phyloP scores from a whole-genome alignment of 2,888 invertebrate genomes.

The Rhynchonema sp. region DNA sequence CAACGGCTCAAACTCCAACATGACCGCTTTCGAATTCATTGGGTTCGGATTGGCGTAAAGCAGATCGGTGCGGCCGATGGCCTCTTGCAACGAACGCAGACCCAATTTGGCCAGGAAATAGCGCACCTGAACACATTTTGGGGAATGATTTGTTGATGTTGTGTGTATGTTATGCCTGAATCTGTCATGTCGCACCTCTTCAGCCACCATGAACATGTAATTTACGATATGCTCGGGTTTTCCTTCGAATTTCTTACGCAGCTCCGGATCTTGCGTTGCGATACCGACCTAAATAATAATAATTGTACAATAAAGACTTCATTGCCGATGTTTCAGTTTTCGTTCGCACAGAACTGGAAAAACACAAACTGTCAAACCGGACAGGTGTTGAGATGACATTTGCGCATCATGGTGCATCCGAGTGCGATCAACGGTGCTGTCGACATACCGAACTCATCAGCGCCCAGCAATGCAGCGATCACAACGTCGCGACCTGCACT shows the following conservation, averaged over 20 bases:
- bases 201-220: conserved; percentile 88
- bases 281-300: no score
- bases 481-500: conserved; percentile 65
- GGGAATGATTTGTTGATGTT: no score
- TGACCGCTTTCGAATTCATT: conserved; percentile 55
- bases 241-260: conserved; percentile 86
- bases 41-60: conserved; percentile 52
- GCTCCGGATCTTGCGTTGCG: conserved; percentile 86
- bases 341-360: no score
- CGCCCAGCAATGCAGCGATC: conserved; percentile 81
- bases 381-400: conserved; percentile 95
- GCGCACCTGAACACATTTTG: conserved; percentile 51
- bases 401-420: conserved; percentile 99
- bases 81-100: conserved; percentile 53
- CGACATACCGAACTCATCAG: conserved; percentile 95
- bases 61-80: conserved; percentile 75
- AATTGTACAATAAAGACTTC: no score
- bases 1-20: conserved; percentile 62
- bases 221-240: conserved; percentile 94
- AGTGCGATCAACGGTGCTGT: conserved; percentile 91
- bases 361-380: no score
- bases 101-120: conserved; percentile 75
- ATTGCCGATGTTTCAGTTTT: no score
- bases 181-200: conserved; percentile 55
- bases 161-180: no score